These are phyloP conservation scores for Icerya purchasi DNA, from an alignment of 2,888 invertebrate species.

Conservation along the genomic window DNA sequence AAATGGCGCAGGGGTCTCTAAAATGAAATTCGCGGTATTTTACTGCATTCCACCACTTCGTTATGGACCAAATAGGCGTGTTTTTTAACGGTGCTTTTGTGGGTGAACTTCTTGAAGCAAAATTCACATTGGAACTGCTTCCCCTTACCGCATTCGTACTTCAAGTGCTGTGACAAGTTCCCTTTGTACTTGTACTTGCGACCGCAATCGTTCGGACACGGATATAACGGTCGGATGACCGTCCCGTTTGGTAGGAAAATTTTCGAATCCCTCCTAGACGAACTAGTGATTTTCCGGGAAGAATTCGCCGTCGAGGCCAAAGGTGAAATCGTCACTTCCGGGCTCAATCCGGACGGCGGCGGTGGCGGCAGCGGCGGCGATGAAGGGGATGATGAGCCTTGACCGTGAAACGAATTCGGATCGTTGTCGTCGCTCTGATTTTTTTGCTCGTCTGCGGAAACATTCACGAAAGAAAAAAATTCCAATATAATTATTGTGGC, in stretches of 20 bases:
- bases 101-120: conserved; percentile 24
- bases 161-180: conserved; percentile 22
- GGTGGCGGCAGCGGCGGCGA: not conserved
- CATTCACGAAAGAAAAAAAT: not conserved
- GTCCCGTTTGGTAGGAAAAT: not conserved
- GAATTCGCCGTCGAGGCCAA: too few species aligned
- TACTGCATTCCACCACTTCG: conserved; percentile 9
- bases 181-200: conserved; percentile 16
- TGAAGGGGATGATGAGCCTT: not conserved
- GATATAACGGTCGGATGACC: not conserved
- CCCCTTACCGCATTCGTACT: conserved; percentile 27
- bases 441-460: too few species aligned
- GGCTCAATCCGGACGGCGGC: too few species aligned
- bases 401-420: not conserved
- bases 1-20: too few species aligned
- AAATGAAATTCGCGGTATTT: conserved; percentile 9
- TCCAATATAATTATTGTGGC: not conserved
- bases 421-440: not conserved
- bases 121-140: conserved; percentile 18
- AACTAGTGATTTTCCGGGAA: too few species aligned
- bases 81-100: conserved; percentile 20
- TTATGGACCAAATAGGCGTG: conserved; percentile 15
- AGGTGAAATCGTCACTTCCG: too few species aligned
- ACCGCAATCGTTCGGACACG: conserved; percentile 26
- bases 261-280: too few species aligned